These are phyloP conservation scores for Cliona cf. orientalis DNA, from an alignment of 37 sponge, comb jelly and placozoan genomes.

Conservation along the genomic window DNA sequence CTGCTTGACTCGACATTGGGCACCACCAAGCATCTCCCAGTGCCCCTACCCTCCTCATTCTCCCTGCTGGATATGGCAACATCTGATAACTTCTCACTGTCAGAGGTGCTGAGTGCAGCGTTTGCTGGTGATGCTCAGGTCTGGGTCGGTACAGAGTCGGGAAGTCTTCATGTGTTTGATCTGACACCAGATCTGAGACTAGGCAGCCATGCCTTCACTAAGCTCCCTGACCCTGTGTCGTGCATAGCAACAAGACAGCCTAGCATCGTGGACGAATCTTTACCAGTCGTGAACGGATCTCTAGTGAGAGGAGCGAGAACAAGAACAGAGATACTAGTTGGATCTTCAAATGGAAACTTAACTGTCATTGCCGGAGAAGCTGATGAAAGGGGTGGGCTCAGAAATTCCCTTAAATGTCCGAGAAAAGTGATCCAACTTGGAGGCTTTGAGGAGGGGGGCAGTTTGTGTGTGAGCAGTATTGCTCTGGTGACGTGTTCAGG, in stretches of 20 bases:
- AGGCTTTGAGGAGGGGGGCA: not conserved
- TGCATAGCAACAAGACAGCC: slow-evolving; percentile 19
- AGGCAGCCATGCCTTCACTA: slow-evolving; percentile 25
- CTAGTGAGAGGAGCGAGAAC: not conserved
- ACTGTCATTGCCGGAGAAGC: slow-evolving; percentile 39
- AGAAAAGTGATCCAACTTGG: slow-evolving; percentile 52
- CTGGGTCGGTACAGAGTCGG: slow-evolving; percentile 64
- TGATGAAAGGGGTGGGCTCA: slow-evolving; percentile 58
- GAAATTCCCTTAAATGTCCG: slow-evolving; percentile 17
- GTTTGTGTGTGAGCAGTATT: slow-evolving; percentile 12
- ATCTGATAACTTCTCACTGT: slow-evolving; percentile 15
- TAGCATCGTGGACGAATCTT: not conserved
- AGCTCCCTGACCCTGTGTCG: slow-evolving; percentile 30
- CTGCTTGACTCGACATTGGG: slow-evolving; percentile 29
- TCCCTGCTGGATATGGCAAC: not conserved
- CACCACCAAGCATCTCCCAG: slow-evolving; percentile 31
- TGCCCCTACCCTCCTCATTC: slow-evolving; percentile 36
- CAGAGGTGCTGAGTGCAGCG: slow-evolving; percentile 14
- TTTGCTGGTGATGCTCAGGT: slow-evolving; percentile 57
- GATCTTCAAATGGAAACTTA: slow-evolving; percentile 55
- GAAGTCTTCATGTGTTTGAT: slow-evolving; percentile 67
- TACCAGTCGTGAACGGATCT: not conserved
- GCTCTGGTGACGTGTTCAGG: slow-evolving; percentile 1
- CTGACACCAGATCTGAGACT: slow-evolving; percentile 32
- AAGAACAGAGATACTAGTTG: slow-evolving; percentile 51